These are phyloP conservation scores for Micromussa lordhowensis DNA, from an alignment of 92 coral and sea anemone species.

Conservation along the genomic window DNA sequence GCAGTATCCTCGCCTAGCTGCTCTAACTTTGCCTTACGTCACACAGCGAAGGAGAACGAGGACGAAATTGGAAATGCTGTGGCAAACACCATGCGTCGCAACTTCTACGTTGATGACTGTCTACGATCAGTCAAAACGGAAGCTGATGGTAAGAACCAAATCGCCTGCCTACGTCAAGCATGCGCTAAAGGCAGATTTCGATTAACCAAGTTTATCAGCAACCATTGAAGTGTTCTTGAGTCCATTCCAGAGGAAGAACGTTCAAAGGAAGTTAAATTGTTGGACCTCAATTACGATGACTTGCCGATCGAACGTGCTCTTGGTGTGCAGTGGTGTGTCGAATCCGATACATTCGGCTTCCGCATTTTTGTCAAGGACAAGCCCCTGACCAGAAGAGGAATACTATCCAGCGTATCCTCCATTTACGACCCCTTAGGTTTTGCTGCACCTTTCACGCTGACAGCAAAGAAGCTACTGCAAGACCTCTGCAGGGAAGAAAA, in stretches of 20 bases:
- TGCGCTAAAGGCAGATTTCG: conserved; percentile 52
- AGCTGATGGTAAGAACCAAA: conserved; percentile 33
- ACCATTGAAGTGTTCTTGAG: conserved; percentile 40
- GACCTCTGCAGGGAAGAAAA: conserved; percentile 58
- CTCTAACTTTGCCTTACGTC: too few species aligned
- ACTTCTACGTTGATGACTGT: too few species aligned
- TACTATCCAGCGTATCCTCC: conserved; percentile 64
- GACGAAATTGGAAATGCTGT: too few species aligned
- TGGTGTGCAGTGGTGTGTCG: conserved; percentile 72
- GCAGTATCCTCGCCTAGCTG: too few species aligned
- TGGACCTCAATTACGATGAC: conserved; percentile 43
- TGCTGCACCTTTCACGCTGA: conserved; percentile 59
- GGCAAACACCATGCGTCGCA: too few species aligned
- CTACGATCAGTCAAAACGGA: too few species aligned
- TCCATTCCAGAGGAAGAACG: conserved; percentile 54
- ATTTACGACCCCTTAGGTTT: conserved; percentile 71
- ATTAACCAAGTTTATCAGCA: conserved; percentile 61
- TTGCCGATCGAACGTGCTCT: conserved; percentile 70
- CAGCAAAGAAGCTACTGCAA: conserved; percentile 65
- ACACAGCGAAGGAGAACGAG: too few species aligned
- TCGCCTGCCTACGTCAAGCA: conserved; percentile 27
- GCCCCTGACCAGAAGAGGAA: conserved; percentile 75
- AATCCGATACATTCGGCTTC: conserved; percentile 61
- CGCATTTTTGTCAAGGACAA: conserved; percentile 53
- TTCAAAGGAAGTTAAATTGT: conserved; percentile 37